These are phyloP conservation scores for Laodelphax striatellus DNA, from an alignment of 1,140 invertebrate genomes.

Conservation along the genomic window DNA sequence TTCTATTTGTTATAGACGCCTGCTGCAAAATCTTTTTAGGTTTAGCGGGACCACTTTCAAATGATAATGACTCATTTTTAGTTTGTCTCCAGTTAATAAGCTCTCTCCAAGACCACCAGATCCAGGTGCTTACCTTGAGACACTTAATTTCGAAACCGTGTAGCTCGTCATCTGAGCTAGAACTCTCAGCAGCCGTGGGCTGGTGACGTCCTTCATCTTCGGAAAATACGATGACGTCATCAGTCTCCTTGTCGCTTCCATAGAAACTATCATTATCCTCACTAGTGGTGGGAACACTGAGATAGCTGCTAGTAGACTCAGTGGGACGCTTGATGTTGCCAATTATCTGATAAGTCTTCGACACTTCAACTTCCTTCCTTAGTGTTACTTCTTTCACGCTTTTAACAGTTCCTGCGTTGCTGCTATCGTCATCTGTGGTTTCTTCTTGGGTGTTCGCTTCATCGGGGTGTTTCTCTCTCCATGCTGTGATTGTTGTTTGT, in stretches of 20 bases:
- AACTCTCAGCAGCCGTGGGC: slow-evolving; percentile 32
- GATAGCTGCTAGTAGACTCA: slow-evolving; percentile 24
- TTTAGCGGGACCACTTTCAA: too few relatives aligned
- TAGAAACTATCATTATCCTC: slow-evolving; percentile 47
- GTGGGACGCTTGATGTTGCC: slow-evolving; percentile 18
- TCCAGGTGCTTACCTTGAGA: background rate
- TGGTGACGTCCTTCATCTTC: slow-evolving; percentile 43
- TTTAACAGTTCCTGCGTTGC: background rate
- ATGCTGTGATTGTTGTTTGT: slow-evolving; percentile 21
- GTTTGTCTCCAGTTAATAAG: too few relatives aligned
- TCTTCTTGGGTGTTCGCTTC: background rate
- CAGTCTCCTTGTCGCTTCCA: slow-evolving; percentile 49
- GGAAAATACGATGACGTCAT: slow-evolving; percentile 56
- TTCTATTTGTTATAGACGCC: too few relatives aligned
- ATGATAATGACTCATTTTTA: too few relatives aligned
- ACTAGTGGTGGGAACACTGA: slow-evolving; percentile 22
- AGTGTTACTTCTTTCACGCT: slow-evolving; percentile 23
- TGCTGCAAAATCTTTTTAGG: too few relatives aligned
- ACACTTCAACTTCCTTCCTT: slow-evolving; percentile 26
- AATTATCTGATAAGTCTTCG: slow-evolving; percentile 25
- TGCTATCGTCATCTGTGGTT: slow-evolving; percentile 13
- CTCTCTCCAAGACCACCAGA: too few relatives aligned
- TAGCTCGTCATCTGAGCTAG: slow-evolving; percentile 28
- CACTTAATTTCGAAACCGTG: slow-evolving; percentile 9
- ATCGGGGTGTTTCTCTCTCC: slow-evolving; percentile 28